Base-by-base conservation (phyloP, 2,888 invertebrate genomes). In the Zaprionus obscuricornis region DNA sequence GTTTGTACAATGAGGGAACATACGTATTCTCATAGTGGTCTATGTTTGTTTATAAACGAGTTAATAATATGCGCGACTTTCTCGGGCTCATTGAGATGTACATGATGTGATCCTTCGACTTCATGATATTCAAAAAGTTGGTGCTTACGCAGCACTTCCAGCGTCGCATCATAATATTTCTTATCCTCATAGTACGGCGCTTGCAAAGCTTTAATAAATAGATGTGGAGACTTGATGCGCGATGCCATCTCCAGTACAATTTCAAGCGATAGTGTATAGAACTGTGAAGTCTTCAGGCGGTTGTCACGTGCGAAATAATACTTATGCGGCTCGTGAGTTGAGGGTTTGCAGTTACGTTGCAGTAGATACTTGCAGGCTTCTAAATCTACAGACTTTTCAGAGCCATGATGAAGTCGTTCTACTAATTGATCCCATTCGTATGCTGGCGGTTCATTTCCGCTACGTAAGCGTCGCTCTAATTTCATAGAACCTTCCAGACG, bases 51-150 rank as follows among this genome's bases (percentile, higher is more conserved):
- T 40, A 94, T 90, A 85, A 94, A 94, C 1, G 92, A 90, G 69
- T 91, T 91, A 14, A 94, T 91, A 27, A 92, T 85, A 1, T 91
- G 91, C 0, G 92, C 92, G 13, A 94, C 89, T 65, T 87, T 86
- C 79, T 93, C 92, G 1, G 95, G 94, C 68, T 93, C 91, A 68
- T 93, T 94, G 58, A 96, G 91, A 90, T 96, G 95, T n/a, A 94
- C 91, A 88, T 95, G 95, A 90, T 96, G 96, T 1, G 92, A 92
- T 0, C 95, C 95, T 10, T 93, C 91, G 0, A 95, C 90, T 58
- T 92, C 91, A 51, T 93, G 91, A 63, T 91, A 91, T 79, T 92
- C 92, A 74, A 93, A 94, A 36, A 92, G 90, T 0, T 90, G 89
- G 74, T 93, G 91, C 52, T 90, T 89, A 49, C 91, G 92, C 17